Conservation (phyloP, 2,797 vertebrate genomes). For the Notoglanidium macrostoma region DNA sequence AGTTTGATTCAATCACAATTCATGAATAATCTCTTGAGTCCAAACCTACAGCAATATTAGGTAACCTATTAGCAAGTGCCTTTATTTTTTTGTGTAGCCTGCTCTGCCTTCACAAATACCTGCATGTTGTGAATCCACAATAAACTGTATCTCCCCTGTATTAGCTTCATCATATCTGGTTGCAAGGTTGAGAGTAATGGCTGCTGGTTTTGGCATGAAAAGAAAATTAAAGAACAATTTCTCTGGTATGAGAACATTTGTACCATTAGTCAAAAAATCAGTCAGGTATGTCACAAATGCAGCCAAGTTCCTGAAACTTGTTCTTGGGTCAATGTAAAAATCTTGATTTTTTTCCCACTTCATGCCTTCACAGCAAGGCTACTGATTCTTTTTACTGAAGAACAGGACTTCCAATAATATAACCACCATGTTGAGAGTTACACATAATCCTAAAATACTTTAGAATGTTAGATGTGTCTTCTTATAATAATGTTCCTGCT, state of each 20-base stretch:
- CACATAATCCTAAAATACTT: background rate
- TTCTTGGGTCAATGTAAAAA: background rate
- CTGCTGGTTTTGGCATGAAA: slow-evolving; percentile 3
- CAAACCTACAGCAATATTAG: background rate
- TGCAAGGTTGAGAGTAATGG: background rate
- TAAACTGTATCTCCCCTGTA: background rate
- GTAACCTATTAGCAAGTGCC: background rate
- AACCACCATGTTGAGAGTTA: background rate
- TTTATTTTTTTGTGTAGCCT: background rate
- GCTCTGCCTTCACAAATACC: background rate
- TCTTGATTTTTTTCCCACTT: background rate
- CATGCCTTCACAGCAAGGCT: background rate
- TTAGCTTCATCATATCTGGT: background rate
- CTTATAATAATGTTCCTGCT: too few species aligned
- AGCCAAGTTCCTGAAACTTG: background rate
- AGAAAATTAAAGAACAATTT: background rate
- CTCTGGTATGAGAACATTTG: slow-evolving; percentile 8
- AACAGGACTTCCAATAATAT: background rate
- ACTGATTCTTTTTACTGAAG: background rate
- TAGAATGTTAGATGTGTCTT: background rate
- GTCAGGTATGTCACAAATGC: background rate
- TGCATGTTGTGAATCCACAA: background rate
- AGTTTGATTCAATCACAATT: background rate
- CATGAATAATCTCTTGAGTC: background rate
- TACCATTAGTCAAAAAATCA: slow-evolving; percentile 4